These are phyloP conservation scores for Pangasius djambal DNA, from an alignment of 2,797 vertebrate species.

Conservation along the genomic window DNA sequence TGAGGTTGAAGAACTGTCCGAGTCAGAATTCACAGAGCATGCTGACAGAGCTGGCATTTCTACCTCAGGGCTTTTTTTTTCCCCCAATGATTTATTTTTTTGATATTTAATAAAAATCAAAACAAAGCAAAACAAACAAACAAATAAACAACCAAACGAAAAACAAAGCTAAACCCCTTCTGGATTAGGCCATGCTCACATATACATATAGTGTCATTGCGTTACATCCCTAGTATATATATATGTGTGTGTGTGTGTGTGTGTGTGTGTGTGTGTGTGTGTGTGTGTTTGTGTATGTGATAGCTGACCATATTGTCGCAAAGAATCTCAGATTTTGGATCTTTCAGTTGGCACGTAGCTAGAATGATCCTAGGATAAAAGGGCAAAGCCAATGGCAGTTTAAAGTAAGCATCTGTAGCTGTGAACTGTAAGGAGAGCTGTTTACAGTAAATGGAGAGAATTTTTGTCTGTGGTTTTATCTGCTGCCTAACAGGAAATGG, in stretches of 20 bases:
- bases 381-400: slow-evolving; percentile 37
- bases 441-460: slow-evolving; percentile 16
- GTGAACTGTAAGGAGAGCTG: slow-evolving; percentile 22
- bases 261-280: not conserved
- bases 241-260: not conserved
- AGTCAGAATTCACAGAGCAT: not conserved
- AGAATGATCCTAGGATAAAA: slow-evolving; percentile 5
- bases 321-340: not conserved
- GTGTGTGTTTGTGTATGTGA: not conserved
- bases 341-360: not conserved
- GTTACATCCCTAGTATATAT: not conserved
- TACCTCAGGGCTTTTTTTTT: not conserved
- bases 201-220: not conserved
- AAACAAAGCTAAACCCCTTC: not conserved
- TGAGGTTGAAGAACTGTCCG: not conserved
- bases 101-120: not conserved
- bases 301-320: not conserved
- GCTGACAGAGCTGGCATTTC: not conserved
- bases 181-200: not conserved
- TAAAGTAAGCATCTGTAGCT: slow-evolving; percentile 3
- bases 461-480: not conserved
- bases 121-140: no score
- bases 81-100: not conserved
- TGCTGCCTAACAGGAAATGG: slow-evolving; percentile 2
- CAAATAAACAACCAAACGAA: no score